phyloP scores from a whole-genome alignment of 2,888 invertebrate species.

The Rhimphoctona megacephalus region DNA sequence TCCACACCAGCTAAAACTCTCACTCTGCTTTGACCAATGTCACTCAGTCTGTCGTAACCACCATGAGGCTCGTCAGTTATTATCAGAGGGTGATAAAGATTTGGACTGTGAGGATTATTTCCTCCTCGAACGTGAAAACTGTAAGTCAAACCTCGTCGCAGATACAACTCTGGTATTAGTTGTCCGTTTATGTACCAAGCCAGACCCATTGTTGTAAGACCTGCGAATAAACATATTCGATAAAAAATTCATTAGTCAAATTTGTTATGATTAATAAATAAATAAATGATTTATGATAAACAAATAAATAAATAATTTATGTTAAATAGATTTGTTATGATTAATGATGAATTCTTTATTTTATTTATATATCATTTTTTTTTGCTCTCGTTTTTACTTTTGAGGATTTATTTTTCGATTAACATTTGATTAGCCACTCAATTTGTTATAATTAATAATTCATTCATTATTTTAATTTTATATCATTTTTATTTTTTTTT shows the following conservation, averaged over 20 bases:
- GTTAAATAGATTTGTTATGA: neutral
- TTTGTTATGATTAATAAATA: neutral
- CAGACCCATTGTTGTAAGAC: slow-evolving; percentile 89
- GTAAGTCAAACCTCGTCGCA: slow-evolving; percentile 94
- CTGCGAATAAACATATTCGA: slow-evolving; percentile 77
- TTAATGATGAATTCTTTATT: no score
- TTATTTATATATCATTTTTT: no score
- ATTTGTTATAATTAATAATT: no score
- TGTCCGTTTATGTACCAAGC: slow-evolving; percentile 98
- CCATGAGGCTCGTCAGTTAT: slow-evolving; percentile 94
- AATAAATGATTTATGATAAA: no score
- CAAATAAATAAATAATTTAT: no score
- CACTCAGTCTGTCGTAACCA: slow-evolving; percentile 91
- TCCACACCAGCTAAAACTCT: slow-evolving; percentile 93
- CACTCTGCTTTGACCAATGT: slow-evolving; percentile 89
- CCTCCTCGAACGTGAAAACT: slow-evolving; percentile 93
- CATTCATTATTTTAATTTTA: no score
- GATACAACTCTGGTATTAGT: slow-evolving; percentile 94
- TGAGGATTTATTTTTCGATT: no score
- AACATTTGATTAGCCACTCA: no score
- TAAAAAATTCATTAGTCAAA: neutral
- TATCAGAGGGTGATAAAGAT: slow-evolving; percentile 95
- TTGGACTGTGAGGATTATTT: slow-evolving; percentile 94
- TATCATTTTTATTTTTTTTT: no score
- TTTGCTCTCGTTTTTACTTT: no score